phyloP scores from a whole-genome alignment of 2,797 vertebrate genomes.

The Coluber constrictor region DNA sequence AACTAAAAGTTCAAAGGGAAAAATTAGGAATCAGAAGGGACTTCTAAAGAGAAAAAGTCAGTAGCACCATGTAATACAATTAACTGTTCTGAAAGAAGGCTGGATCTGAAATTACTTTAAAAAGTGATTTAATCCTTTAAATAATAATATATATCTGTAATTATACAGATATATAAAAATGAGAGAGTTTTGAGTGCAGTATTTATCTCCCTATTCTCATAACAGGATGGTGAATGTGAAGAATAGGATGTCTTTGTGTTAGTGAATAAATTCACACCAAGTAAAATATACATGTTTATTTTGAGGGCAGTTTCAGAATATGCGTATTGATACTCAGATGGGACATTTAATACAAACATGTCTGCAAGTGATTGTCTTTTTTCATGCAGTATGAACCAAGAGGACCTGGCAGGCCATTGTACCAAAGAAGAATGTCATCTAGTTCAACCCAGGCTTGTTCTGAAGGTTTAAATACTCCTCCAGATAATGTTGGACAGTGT shows the following conservation, averaged over 20 bases:
- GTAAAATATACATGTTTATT: neutral
- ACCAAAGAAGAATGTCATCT: slow-evolving; percentile 98
- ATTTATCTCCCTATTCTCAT: neutral
- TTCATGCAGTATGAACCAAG: slow-evolving; percentile 91
- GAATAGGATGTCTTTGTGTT: neutral
- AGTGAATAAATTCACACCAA: neutral
- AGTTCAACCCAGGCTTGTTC: slow-evolving; percentile 89
- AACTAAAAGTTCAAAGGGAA: neutral
- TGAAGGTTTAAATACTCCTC: slow-evolving; percentile 80
- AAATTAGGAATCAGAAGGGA: neutral
- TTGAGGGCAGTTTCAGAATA: slow-evolving; percentile 5
- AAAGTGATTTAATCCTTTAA: neutral
- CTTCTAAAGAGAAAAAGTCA: neutral
- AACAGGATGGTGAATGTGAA: neutral
- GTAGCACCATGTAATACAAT: neutral
- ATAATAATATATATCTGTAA: too few species aligned
- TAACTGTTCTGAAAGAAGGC: neutral
- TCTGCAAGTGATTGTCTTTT: slow-evolving; percentile 26
- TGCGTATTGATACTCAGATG: neutral
- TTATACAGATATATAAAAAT: neutral
- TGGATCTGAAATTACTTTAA: neutral
- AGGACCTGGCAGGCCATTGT: slow-evolving; percentile 97
- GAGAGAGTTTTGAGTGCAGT: neutral
- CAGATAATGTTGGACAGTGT: slow-evolving; percentile 82
- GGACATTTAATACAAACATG: neutral